These are phyloP conservation scores for Rhaphigaster nebulosa DNA, from an alignment of 2,888 invertebrate species.

Conservation along the genomic window DNA sequence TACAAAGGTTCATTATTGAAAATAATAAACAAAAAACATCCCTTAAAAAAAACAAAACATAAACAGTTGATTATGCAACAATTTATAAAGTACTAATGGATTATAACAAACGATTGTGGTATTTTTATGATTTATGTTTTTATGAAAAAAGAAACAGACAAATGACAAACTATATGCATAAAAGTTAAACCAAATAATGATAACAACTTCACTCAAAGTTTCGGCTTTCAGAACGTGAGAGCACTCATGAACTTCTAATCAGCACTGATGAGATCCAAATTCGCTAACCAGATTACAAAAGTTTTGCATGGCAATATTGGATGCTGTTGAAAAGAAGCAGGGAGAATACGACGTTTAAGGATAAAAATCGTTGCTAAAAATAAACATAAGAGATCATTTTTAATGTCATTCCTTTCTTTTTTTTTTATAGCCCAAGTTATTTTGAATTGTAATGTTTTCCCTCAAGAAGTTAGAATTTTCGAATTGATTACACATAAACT, in stretches of 20 bases:
- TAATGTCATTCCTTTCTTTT: too few relatives aligned
- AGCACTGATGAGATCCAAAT: not conserved
- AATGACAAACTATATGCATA: not conserved
- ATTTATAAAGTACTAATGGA: too few relatives aligned
- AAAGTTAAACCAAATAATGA: not conserved
- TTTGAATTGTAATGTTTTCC: too few relatives aligned
- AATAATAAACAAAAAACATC: too few relatives aligned
- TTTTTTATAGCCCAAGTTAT: too few relatives aligned
- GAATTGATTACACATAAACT: too few relatives aligned
- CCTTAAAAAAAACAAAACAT: too few relatives aligned
- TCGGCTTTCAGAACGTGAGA: not conserved
- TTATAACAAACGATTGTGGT: too few relatives aligned
- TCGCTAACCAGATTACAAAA: not conserved
- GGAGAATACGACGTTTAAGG: not conserved
- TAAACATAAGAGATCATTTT: not conserved
- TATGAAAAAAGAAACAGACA: not conserved
- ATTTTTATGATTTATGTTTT: too few relatives aligned
- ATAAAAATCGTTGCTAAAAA: not conserved
- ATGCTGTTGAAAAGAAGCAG: not conserved
- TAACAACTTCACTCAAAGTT: not conserved
- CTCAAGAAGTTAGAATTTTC: too few relatives aligned
- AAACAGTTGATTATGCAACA: too few relatives aligned
- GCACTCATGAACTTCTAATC: not conserved
- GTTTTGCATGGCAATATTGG: not conserved
- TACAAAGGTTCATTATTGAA: too few relatives aligned